phyloP scores from a whole-genome alignment of 2,888 invertebrate genomes.

The Zygothrica quintamaculata region DNA sequence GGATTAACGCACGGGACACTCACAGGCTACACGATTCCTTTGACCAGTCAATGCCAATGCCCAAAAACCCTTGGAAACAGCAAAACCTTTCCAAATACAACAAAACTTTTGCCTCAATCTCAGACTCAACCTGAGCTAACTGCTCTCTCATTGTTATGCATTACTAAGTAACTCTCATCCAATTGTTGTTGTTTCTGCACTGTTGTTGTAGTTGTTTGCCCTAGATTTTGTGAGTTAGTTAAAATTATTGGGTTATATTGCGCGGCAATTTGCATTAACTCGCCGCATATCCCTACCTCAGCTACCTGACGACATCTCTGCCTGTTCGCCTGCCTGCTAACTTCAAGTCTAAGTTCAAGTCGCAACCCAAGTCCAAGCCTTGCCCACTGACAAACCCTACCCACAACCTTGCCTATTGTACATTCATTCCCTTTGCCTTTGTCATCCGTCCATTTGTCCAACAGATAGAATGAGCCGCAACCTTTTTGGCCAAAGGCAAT shows the following conservation, averaged over 20 bases:
- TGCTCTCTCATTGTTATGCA: slow-evolving; percentile 66
- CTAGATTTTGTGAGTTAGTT: slow-evolving; percentile 61
- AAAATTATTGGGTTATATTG: slow-evolving; percentile 82
- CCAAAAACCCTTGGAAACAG: slow-evolving; percentile 27
- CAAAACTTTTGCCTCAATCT: slow-evolving; percentile 20
- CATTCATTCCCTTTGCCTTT: slow-evolving; percentile 62
- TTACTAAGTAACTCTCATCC: slow-evolving; percentile 65
- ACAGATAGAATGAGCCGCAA: slow-evolving; percentile 34
- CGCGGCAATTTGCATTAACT: slow-evolving; percentile 81
- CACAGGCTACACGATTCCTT: slow-evolving; percentile 31
- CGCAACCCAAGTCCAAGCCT: slow-evolving; percentile 63
- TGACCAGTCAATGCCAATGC: slow-evolving; percentile 39
- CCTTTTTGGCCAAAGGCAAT: slow-evolving; percentile 50
- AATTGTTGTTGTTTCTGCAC: slow-evolving; percentile 15
- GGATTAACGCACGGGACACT: slow-evolving; percentile 70
- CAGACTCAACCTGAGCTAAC: slow-evolving; percentile 15
- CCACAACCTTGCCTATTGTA: slow-evolving; percentile 80
- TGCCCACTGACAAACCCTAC: slow-evolving; percentile 62
- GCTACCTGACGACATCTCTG: slow-evolving; percentile 7
- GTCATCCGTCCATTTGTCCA: slow-evolving; percentile 25
- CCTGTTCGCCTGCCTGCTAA: slow-evolving; percentile 22
- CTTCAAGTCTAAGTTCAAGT: slow-evolving; percentile 29
- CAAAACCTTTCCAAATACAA: slow-evolving; percentile 15
- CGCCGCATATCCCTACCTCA: slow-evolving; percentile 42
- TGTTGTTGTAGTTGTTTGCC: slow-evolving; percentile 20